These are phyloP conservation scores for Xiphophorus maculatus DNA, from an alignment of 2,113 vertebrate genomes.

Conservation along the genomic window DNA sequence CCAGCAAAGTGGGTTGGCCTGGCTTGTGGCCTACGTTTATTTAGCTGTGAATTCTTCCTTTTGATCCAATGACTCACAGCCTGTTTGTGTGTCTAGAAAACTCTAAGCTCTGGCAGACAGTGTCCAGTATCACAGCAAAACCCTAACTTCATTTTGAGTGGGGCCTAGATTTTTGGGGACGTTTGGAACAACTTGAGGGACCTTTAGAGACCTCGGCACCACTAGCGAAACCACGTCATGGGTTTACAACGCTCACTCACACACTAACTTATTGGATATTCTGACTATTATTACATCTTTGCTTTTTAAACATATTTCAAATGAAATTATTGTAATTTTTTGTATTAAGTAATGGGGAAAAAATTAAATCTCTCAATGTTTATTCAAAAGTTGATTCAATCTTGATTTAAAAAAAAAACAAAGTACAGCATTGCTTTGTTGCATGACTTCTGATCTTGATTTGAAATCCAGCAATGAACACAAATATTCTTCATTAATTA, in stretches of 20 bases:
- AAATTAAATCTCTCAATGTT: not conserved
- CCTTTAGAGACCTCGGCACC: not conserved
- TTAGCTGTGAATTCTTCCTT: constrained; percentile 75
- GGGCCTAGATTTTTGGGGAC: not conserved
- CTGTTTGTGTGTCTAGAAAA: constrained; percentile 65
- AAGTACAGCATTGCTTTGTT: not conserved
- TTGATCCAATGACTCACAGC: constrained; percentile 71
- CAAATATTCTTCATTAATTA: not conserved
- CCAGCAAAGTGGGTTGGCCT: constrained; percentile 63
- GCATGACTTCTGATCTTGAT: not conserved
- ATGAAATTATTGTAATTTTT: not conserved
- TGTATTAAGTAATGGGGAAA: not conserved
- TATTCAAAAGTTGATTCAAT: not conserved
- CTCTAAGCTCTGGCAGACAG: constrained; percentile 47
- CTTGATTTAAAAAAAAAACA: no score
- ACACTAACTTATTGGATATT: not conserved
- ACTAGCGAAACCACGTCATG: not conserved
- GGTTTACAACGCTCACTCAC: not conserved
- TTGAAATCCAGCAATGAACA: not conserved
- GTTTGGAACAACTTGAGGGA: not conserved
- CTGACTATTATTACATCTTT: not conserved
- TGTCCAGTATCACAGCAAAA: constrained; percentile 28
- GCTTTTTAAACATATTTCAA: not conserved
- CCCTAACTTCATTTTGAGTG: not conserved
- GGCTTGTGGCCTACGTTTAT: constrained; percentile 69